Percentiles rank a stretch among this genome's conserved stretches.
phyloP scores from a whole-genome alignment of 2,888 invertebrate genomes.

The Chydorus sphaericus region DNA sequence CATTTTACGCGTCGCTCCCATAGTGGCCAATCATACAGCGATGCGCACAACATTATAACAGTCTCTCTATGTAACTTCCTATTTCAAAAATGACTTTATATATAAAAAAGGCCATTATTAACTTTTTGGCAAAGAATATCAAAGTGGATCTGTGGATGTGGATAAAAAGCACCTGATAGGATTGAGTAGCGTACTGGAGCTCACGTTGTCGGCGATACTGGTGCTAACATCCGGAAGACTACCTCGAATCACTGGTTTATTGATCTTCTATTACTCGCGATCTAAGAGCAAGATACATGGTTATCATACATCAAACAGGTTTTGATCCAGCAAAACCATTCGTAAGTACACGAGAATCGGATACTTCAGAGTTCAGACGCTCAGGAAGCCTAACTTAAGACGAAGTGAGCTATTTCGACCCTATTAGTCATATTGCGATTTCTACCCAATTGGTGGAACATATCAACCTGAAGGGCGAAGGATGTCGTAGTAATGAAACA shows the following conservation, averaged over 20 bases:
- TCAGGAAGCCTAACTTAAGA: slow-evolving; percentile 38
- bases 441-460: slow-evolving; percentile 55
- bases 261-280: too few species aligned
- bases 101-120: slow-evolving; percentile 36
- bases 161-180: slow-evolving; percentile 43
- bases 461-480: slow-evolving; percentile 38
- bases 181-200: slow-evolving; percentile 46
- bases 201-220: slow-evolving; percentile 47
- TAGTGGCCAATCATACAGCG: not conserved
- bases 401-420: slow-evolving; percentile 44
- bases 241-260: slow-evolving; percentile 14
- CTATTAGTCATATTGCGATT: slow-evolving; percentile 53
- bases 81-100: too few species aligned
- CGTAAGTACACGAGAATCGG: slow-evolving; percentile 49
- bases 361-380: slow-evolving; percentile 51
- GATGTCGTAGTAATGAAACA: not conserved
- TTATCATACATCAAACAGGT: slow-evolving; percentile 42
- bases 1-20: not conserved
- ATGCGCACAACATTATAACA: too few species aligned
- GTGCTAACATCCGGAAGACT: slow-evolving; percentile 22
- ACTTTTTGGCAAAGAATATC: slow-evolving; percentile 39
- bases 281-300: not conserved
- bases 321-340: slow-evolving; percentile 69
- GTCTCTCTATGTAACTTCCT: too few species aligned
- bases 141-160: slow-evolving; percentile 39